Base-by-base conservation (phyloP, 92 coral and sea anemone genomes). In the Plumapathes pennacea region DNA sequence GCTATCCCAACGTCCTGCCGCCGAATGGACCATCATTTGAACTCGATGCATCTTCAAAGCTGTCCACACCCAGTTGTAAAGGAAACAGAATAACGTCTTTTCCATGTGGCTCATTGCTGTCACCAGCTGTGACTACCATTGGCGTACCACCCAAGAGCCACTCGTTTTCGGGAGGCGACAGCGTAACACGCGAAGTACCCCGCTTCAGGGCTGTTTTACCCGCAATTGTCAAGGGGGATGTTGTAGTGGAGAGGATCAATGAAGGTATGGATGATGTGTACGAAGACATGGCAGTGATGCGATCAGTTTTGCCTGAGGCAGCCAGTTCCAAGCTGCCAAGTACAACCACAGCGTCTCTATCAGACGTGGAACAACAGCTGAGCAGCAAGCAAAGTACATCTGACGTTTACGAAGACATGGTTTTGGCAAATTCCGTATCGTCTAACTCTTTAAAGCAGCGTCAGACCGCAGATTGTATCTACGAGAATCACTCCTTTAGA, bases 31-130 rank as follows among this genome's bases (percentile, higher is more conserved):
- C 62, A 1, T 21, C 56, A n/a, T 34, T 39, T n/a, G 55, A 53
- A 30, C 27, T 41, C 10, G 8, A 28, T 2, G 12, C 64, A 4
- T 54, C 67, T 8, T 60, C 54, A 25, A 50, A 51, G 27, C 37
- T 3, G 21, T 67, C 82, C 50, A 50, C 60, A 17, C 72, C 60
- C 12, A 50, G 39, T 24, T 63, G 57, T 18, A 32, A 45, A 27
- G 33, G 10, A 54, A 46, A 56, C 46, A 40, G 22, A 13, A 38
- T 33, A n/a, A 23, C 75, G 1, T 22, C 57, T 1, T 64, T 72
- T 12, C 79, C 79, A 19, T 46, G 5, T n/a, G 46, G 56, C 23
- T 55, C 74, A 27, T 38, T 21, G 9, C 34, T 57, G 1, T 10
- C 50, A 14, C 13, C 52, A 5, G 14, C 40, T 19, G 30, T 47